Evolutionary conservation across 2,888 invertebrate genomes (phyloP).

Genomic region (Eupithecia exiguata): DNA sequence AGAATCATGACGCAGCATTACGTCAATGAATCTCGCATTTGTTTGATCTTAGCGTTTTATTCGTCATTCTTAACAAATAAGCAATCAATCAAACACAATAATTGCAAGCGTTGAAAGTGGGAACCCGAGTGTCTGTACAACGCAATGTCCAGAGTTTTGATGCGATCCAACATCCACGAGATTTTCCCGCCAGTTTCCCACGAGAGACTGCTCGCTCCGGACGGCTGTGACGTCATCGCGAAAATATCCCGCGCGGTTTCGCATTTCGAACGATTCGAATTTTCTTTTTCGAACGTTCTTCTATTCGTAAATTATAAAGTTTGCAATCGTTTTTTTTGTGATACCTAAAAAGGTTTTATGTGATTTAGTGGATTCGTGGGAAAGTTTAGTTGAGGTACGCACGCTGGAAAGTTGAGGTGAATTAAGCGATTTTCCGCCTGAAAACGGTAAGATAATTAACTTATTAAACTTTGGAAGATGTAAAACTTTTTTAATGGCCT

Average conservation of each 20-base stretch:
- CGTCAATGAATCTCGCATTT: conserved; percentile 7
- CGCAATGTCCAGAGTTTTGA: conserved; percentile 21
- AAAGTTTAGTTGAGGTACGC: conserved; percentile 25
- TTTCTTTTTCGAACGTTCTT: conserved; percentile 25
- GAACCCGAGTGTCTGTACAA: conserved; percentile 16
- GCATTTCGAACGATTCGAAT: conserved; percentile 22
- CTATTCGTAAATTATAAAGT: conserved; percentile 36
- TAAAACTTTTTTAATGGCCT: not conserved
- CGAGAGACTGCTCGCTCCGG: conserved; percentile 53
- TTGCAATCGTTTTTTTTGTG: conserved; percentile 12
- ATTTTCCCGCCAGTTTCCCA: conserved; percentile 61
- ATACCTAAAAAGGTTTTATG: conserved; percentile 22
- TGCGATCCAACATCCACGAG: conserved; percentile 31
- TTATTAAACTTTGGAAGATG: conserved; percentile 4
- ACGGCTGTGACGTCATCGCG: conserved; percentile 53
- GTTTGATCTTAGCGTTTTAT: conserved; percentile 16
- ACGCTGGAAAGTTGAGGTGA: conserved; percentile 19
- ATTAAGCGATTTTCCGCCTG: conserved; percentile 19
- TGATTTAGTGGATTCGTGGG: conserved; percentile 24
- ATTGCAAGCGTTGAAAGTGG: conserved; percentile 43
- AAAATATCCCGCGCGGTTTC: conserved; percentile 46
- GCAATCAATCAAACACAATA: conserved; percentile 40
- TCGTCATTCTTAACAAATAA: conserved; percentile 28
- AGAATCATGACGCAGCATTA: conserved; percentile 2
- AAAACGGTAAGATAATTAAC: conserved; percentile 26